Evolutionary conservation across 2,797 vertebrate species (phyloP).

Genomic region (Ctenosaura bakeri): DNA sequence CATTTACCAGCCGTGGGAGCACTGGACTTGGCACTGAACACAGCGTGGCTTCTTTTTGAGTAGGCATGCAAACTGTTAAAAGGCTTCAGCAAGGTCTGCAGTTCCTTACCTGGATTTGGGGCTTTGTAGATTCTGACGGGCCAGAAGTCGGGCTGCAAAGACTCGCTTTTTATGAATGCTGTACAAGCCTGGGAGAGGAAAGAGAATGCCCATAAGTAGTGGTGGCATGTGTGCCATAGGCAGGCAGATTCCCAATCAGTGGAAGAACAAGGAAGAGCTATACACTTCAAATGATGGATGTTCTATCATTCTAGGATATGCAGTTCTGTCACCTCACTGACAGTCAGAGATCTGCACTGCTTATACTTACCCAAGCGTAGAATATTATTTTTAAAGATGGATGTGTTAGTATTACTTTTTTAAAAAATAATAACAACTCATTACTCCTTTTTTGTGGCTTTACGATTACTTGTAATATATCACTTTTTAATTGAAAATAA

Average conservation of each 20-base stretch:
- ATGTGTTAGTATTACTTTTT: too few species aligned
- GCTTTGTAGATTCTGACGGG: constrained; percentile 93
- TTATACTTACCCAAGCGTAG: background rate
- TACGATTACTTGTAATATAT: too few species aligned
- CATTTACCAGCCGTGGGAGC: too few species aligned
- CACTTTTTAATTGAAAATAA: too few species aligned
- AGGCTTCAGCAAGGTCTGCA: fast-evolving
- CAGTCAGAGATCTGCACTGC: background rate
- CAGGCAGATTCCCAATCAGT: background rate
- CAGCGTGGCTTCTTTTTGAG: too few species aligned
- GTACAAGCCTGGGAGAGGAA: constrained; percentile 85
- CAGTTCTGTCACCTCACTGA: background rate
- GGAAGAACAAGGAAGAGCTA: background rate
- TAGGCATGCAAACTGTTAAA: background rate
- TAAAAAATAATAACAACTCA: too few species aligned
- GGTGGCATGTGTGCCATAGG: background rate
- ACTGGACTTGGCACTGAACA: too few species aligned
- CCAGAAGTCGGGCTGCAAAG: constrained; percentile 89
- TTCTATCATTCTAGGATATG: background rate
- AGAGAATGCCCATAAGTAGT: background rate
- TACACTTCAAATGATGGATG: too few species aligned
- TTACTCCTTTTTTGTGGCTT: too few species aligned
- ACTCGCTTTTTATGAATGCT: constrained; percentile 94
- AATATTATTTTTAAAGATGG: background rate
- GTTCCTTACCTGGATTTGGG: constrained; percentile 91